Evolutionary conservation across 2,888 invertebrate species (phyloP).

Genomic region (Fragum whitleyi): DNA sequence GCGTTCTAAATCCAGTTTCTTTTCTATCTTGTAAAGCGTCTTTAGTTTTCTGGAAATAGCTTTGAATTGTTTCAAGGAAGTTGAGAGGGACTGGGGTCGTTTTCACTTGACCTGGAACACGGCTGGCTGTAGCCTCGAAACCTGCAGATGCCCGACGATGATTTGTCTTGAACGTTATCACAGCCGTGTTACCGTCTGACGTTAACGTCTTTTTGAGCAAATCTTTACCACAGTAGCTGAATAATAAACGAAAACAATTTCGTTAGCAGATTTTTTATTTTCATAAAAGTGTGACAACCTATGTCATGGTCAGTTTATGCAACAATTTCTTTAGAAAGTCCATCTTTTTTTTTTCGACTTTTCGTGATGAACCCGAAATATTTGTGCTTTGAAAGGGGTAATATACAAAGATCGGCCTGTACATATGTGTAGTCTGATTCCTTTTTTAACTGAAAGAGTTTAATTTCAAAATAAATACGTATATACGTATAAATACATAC

Average conservation of each 20-base stretch:
- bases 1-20: conserved; percentile 20
- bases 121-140: conserved; percentile 32
- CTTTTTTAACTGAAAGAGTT: too few species aligned
- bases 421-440: too few species aligned
- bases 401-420: too few species aligned
- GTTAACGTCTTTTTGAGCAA: conserved; percentile 47
- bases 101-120: conserved; percentile 1
- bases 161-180: conserved; percentile 44
- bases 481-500: too few species aligned
- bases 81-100: conserved; percentile 26
- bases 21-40: neutral
- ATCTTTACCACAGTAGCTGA: conserved; percentile 55
- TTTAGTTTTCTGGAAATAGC: conserved; percentile 18
- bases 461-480: too few species aligned
- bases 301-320: too few species aligned
- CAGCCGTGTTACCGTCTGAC: conserved; percentile 51
- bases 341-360: too few species aligned
- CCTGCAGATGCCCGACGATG: conserved; percentile 31
- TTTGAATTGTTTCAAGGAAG: conserved; percentile 38
- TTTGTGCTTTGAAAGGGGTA: too few species aligned
- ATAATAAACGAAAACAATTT: neutral
- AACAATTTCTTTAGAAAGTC: too few species aligned
- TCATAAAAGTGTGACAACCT: too few species aligned
- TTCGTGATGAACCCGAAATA: too few species aligned
- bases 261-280: too few species aligned